Conservation (phyloP, 2,797 vertebrate species). For the Fundulus diaphanus region DNA sequence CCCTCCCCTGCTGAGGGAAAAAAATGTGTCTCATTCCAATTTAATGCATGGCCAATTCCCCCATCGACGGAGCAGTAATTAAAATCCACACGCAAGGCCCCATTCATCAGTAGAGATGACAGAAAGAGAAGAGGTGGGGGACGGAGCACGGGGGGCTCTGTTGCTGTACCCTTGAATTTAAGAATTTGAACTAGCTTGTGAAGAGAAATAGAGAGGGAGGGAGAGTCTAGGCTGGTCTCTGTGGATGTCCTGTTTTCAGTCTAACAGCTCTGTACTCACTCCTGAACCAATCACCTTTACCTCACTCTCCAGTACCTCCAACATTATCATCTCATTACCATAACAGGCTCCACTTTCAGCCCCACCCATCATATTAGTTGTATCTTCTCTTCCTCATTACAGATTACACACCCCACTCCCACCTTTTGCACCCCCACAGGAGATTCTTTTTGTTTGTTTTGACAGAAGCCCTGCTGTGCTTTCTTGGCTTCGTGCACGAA, state of each 20-base stretch:
- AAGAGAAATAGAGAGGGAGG: constrained; percentile 10
- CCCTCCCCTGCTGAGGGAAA: constrained; percentile 72
- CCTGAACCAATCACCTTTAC: neutral
- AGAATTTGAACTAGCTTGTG: constrained; percentile 42
- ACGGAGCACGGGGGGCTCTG: constrained; percentile 26
- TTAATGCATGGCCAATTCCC: constrained; percentile 84
- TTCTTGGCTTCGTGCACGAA: constrained; percentile 46
- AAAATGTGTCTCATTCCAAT: constrained; percentile 83
- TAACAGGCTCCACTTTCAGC: constrained; percentile 36
- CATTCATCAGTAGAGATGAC: constrained; percentile 77
- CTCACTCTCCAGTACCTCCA: constrained; percentile 46
- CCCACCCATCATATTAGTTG: constrained; percentile 49
- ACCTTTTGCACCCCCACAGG: constrained; percentile 51
- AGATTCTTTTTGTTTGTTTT: constrained; percentile 75
- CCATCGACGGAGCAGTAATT: constrained; percentile 79
- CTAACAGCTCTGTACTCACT: constrained; percentile 1
- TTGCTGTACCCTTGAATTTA: constrained; percentile 65
- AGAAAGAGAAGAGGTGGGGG: constrained; percentile 52
- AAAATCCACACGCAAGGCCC: constrained; percentile 81
- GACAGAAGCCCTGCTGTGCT: constrained; percentile 71
- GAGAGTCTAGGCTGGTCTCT: constrained; percentile 39
- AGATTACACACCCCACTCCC: constrained; percentile 39
- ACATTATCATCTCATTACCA: constrained; percentile 39
- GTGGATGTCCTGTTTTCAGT: constrained; percentile 38
- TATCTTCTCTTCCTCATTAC: constrained; percentile 42